These are phyloP conservation scores for Petrolisthes manimaculis DNA, from an alignment of 2,888 invertebrate species.

Conservation along the genomic window DNA sequence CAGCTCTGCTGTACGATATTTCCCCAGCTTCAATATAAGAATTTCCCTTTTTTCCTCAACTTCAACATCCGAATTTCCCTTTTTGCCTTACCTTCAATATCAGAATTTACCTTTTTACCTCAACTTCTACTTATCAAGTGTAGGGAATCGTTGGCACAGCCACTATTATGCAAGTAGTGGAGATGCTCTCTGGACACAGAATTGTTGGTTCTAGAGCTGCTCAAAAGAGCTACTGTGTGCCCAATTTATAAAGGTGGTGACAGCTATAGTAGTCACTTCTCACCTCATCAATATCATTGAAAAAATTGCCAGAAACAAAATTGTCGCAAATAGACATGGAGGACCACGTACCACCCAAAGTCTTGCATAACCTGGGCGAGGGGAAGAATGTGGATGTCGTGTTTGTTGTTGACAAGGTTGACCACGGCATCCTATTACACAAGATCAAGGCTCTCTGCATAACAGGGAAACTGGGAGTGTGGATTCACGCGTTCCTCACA, in stretches of 20 bases:
- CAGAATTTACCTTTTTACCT: too few relatives aligned
- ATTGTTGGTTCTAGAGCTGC: neutral
- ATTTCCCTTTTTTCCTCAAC: too few relatives aligned
- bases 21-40: too few relatives aligned
- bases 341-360: neutral
- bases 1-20: too few relatives aligned
- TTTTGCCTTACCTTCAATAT: too few relatives aligned
- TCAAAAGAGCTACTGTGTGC: neutral
- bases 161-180: neutral
- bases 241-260: conserved; percentile 19
- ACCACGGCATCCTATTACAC: conserved; percentile 25
- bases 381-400: conserved; percentile 36
- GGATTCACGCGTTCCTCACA: conserved; percentile 19
- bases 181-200: conserved; percentile 19
- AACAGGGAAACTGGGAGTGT: conserved; percentile 8
- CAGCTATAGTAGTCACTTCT: conserved; percentile 18
- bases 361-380: conserved; percentile 14
- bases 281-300: conserved; percentile 27
- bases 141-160: neutral
- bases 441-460: neutral
- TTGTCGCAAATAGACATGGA: neutral
- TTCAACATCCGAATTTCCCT: too few relatives aligned
- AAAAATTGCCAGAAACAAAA: conserved; percentile 17
- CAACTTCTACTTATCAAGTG: conserved; percentile 1
- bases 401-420: conserved; percentile 21